A percentile compares a stretch with the other conserved stretches of the same genome.
These are phyloP conservation scores for Thamnaconus septentrionalis DNA, from an alignment of 2,113 vertebrate species.

Conservation along the genomic window DNA sequence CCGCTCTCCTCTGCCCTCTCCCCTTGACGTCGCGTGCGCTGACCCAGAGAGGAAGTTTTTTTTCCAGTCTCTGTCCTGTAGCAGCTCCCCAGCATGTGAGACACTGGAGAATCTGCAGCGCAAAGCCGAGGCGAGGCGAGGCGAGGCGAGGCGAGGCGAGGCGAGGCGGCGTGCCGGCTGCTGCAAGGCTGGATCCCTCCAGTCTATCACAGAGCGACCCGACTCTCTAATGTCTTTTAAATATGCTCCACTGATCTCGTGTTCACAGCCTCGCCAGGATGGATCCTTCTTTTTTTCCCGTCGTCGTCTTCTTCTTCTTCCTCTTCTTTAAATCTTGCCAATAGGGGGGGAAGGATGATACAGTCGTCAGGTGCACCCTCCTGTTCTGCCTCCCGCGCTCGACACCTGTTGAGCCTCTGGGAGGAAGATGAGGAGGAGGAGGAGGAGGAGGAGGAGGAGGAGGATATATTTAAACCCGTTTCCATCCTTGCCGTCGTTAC, in stretches of 20 bases:
- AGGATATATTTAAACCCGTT: slow-evolving; percentile 57
- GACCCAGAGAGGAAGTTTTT: slow-evolving; percentile 14
- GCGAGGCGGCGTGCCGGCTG: slow-evolving; percentile 38
- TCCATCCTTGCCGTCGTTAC: slow-evolving; percentile 26
- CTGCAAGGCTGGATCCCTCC: slow-evolving; percentile 54
- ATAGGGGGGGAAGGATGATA: slow-evolving; percentile 41
- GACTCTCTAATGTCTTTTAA: slow-evolving; percentile 69
- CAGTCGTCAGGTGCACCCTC: slow-evolving; percentile 49
- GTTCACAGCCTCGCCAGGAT: slow-evolving; percentile 53
- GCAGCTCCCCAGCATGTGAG: neutral
- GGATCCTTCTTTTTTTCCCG: too few relatives aligned
- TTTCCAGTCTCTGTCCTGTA: too few relatives aligned
- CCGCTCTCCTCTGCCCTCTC: slow-evolving; percentile 55
- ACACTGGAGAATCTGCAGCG: slow-evolving; percentile 49
- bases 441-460: slow-evolving; percentile 28
- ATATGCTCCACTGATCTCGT: slow-evolving; percentile 65
- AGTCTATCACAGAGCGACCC: slow-evolving; percentile 62
- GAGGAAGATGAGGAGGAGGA: too few relatives aligned
- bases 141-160: too few relatives aligned
- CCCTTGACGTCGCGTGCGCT: slow-evolving; percentile 42
- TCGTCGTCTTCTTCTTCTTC: too few relatives aligned
- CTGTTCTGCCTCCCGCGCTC: slow-evolving; percentile 42
- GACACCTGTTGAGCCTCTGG: slow-evolving; percentile 65
- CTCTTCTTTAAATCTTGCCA: slow-evolving; percentile 34
- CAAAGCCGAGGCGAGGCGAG: too few relatives aligned